Base-by-base conservation (phyloP, 2,797 vertebrate genomes). In the Lagocephalus sceleratus region DNA sequence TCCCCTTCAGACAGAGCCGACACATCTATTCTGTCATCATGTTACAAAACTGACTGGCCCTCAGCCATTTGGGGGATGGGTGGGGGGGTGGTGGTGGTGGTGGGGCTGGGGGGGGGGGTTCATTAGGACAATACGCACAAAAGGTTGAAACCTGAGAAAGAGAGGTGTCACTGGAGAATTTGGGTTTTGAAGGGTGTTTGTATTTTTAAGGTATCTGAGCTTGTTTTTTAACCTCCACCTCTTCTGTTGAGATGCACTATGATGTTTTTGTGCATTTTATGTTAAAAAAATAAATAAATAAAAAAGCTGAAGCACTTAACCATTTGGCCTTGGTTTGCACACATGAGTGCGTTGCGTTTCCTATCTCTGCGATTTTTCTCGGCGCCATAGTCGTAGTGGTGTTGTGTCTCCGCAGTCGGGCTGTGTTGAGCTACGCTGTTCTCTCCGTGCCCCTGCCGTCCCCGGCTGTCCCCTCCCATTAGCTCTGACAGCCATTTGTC, bases 401-500 rank as follows among this genome's bases (percentile, higher is more conserved):
- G 40, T 60, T 63, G 51, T 56, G 35, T 75, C 63, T 70, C 55
- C 52, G 44, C 56, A 67, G 56, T 64, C 35, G 25, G 51, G 51
- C 70, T 54, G 51, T 35, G 49, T 47, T 55, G 63, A 68, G 63
- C 61, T 32, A 60, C 20, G 19, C 48, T 68, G 65, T 69, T 73
- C 68, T 63, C 60, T 63, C 56, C 67, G 67, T 76, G 75, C 71
- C 60, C 73, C 67, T 78, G 38, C 84, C 71, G 69, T 74, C 75
- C 58, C 64, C 26, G 55, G 49, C 82, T 83, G 86, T 88, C 85
- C 68, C 73, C 74, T 82, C 70, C 71, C 58, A 81, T 89, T 86
- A 88, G 79, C 71, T 65, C 75, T 85, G 75, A 82, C 82, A 74
- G 71, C 68, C 78, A 84, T 87, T 85, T 79, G 69, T 87, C 84